Conservation (phyloP, 2,797 vertebrate species). For the Mormyrops boulengeri region DNA sequence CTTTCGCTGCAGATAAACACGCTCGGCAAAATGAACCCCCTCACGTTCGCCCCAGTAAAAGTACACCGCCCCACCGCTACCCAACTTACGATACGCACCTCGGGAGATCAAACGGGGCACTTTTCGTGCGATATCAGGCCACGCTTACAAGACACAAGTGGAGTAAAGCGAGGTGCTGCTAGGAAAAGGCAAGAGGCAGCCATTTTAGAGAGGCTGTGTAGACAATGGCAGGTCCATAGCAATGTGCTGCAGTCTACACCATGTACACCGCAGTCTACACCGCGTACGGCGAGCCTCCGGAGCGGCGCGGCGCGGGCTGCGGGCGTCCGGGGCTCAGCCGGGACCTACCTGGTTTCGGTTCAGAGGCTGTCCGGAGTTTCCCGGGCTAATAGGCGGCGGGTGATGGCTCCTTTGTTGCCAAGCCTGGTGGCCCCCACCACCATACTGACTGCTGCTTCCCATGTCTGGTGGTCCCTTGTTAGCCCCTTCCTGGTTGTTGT, state of each 20-base stretch:
- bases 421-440: conserved; percentile 69
- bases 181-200: conserved; percentile 79
- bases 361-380: conserved; percentile 77
- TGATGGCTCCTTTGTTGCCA: conserved; percentile 89
- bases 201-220: conserved; percentile 80
- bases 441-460: conserved; percentile 65
- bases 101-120: conserved; percentile 31
- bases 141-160: conserved; percentile 42
- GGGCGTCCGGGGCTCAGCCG: conserved; percentile 27
- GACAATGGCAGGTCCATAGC: conserved; percentile 83
- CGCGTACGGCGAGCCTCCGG: conserved; percentile 22
- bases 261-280: conserved; percentile 29
- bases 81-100: conserved; percentile 33
- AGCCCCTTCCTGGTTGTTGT: conserved; percentile 80
- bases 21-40: conserved; percentile 42
- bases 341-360: conserved; percentile 83
- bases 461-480: conserved; percentile 71
- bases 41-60: conserved; percentile 42
- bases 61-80: conserved; percentile 48
- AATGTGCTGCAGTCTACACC: conserved; percentile 44
- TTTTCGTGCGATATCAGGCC: conserved; percentile 22
- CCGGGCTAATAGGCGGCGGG: conserved; percentile 88
- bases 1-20: conserved; percentile 38
- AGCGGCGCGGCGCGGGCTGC: conserved; percentile 40
- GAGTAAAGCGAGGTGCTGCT: conserved; percentile 56